phyloP scores from a whole-genome alignment of 1,140 invertebrate genomes.

The Mizuhopecten yessoensis region DNA sequence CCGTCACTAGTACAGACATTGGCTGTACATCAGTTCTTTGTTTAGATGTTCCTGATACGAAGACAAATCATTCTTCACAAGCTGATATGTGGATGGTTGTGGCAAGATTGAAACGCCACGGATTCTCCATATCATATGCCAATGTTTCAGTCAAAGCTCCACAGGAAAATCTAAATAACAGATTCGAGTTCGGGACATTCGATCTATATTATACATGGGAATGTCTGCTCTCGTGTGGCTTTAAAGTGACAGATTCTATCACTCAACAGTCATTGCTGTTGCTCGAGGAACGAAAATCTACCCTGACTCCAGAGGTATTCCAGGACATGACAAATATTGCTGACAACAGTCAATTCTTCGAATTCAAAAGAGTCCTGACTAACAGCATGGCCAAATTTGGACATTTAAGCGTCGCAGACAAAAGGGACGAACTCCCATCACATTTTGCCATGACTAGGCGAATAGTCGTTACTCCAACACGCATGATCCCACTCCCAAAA shows the following conservation, averaged over 20 bases:
- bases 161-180: background rate
- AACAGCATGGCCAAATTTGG: background rate
- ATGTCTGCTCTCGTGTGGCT: conserved; percentile 38
- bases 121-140: conserved; percentile 37
- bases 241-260: conserved; percentile 47
- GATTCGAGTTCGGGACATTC: background rate
- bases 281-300: background rate
- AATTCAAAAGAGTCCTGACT: background rate
- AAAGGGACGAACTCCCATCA: background rate
- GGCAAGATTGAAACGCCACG: background rate
- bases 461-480: conserved; percentile 47
- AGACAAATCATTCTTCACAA: background rate
- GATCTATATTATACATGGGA: conserved; percentile 50
- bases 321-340: background rate
- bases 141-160: background rate
- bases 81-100: background rate
- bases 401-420: background rate
- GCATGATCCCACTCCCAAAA: background rate
- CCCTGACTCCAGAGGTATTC: background rate
- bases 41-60: background rate
- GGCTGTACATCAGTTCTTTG: conserved; percentile 10
- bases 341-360: conserved; percentile 28
- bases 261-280: background rate
- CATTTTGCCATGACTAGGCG: background rate
- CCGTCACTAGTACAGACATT: background rate